Evolutionary conservation across 2,888 invertebrate genomes (phyloP), one percentile per base, ranked within the genome.

Genomic region (Thecocarcelia acutangulata): DNA sequence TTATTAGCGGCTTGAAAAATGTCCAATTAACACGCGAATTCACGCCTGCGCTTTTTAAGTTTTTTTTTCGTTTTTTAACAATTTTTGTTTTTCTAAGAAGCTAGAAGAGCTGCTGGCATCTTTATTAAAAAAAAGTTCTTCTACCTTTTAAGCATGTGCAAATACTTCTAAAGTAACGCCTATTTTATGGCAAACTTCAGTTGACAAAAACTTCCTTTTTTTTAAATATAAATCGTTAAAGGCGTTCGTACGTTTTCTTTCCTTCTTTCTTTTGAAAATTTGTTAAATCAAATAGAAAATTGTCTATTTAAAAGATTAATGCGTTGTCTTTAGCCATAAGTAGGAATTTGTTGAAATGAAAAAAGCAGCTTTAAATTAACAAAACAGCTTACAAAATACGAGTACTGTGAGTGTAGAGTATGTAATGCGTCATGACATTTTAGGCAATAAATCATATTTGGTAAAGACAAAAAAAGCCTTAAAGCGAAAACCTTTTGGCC

Each of bases 371-470:
- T 56, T 61, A 44, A 61, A 61, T 46, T 54, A 24, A 54, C 19
- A 63, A 73, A 73, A 24, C 56, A 46, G 21, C 64, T 44, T 56
- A 56, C 64, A 66, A 66, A 40, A 48, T 28, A n/a, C n/a, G n/a
- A n/a, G n/a, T n/a, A 17, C 44, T 40, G 40, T 42, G 63, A 69
- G 63, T 66, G 72, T 69, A 69, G 72, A 58, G 68, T 73, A 24
- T 82, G 73, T 64, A 70, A 78, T 82, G 78, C 70, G 74, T 78
- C 82, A 82, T 82, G 82, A 82, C 78, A 82, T 77, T 77, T 72
- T 73, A 69, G 82, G 70, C 64, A 74, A 82, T 78, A 82, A 78
- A 82, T 82, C 82, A 82, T 82, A 82, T 82, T 82, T 82, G 74
- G 69, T 75, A 82, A 82, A 74, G 33, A 33, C 59, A 76, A 52